Percentiles rank a stretch among this genome's conserved stretches.
phyloP scores from a whole-genome alignment of 2,888 invertebrate genomes.

The Drosophila paranaensis region DNA sequence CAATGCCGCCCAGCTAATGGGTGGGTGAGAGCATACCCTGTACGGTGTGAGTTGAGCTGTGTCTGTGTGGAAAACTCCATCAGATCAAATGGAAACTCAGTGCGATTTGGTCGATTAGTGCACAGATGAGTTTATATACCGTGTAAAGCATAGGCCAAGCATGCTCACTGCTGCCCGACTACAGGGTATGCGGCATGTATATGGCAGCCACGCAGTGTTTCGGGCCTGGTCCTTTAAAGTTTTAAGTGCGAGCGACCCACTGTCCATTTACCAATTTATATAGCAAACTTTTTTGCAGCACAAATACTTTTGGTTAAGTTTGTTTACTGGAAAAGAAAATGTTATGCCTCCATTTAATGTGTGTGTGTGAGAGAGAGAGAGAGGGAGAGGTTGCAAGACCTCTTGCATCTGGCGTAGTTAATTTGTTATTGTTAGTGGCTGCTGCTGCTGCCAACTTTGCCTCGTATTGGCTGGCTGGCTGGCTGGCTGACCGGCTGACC shows the following conservation, averaged over 20 bases:
- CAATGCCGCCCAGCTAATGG: background rate
- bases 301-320: slow-evolving; percentile 65
- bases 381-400: slow-evolving; percentile 22
- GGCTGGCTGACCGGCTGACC: background rate
- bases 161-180: background rate
- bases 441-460: slow-evolving; percentile 3
- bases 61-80: too few species aligned
- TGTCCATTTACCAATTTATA: slow-evolving; percentile 65
- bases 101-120: too few species aligned
- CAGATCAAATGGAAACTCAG: too few species aligned
- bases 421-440: slow-evolving; percentile 75
- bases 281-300: slow-evolving; percentile 48
- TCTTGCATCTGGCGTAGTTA: slow-evolving; percentile 52
- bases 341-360: slow-evolving; percentile 68
- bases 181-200: slow-evolving; percentile 34
- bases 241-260: slow-evolving; percentile 59
- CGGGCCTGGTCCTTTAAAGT: slow-evolving; percentile 29
- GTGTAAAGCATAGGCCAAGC: too few species aligned
- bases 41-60: too few species aligned
- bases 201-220: slow-evolving; percentile 35
- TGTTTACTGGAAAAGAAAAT: slow-evolving; percentile 58
- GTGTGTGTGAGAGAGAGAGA: background rate
- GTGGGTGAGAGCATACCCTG: background rate
- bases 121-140: too few species aligned
- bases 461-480: slow-evolving; percentile 1